These are phyloP conservation scores for Lacerta agilis DNA, from an alignment of 2,797 vertebrate genomes.

Conservation along the genomic window DNA sequence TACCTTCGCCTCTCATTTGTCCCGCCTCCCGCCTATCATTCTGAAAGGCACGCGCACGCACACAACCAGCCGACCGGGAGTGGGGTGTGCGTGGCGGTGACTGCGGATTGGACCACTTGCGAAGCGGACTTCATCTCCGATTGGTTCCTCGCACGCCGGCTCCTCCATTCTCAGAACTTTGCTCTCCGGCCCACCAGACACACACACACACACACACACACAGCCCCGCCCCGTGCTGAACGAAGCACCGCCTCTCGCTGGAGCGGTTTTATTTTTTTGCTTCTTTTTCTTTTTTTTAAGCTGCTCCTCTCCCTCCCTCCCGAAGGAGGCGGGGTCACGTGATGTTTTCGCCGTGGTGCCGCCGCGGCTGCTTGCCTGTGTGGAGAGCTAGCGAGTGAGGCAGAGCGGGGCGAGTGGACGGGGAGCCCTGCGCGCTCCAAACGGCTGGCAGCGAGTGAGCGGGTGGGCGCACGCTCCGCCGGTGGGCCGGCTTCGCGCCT, in stretches of 20 bases:
- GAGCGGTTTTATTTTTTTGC: background rate
- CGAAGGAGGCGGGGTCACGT: slow-evolving; percentile 82
- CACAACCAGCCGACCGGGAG: background rate
- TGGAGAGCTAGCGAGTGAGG: slow-evolving; percentile 58
- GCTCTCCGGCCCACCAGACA: background rate
- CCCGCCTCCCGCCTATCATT: accelerated
- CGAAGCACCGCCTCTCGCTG: slow-evolving; percentile 65
- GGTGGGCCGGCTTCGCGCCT: slow-evolving; percentile 11
- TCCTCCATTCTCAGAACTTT: background rate
- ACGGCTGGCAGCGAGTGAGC: background rate
- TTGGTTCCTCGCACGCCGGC: background rate
- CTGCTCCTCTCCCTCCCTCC: background rate
- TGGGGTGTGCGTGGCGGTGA: background rate
- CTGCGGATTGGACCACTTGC: background rate
- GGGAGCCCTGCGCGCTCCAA: slow-evolving; percentile 52
- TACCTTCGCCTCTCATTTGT: background rate
- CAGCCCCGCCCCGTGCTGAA: slow-evolving; percentile 47
- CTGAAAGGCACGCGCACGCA: too few relatives aligned
- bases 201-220: background rate
- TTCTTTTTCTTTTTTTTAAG: too few relatives aligned
- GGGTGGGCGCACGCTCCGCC: slow-evolving; percentile 30
- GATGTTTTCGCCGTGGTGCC: slow-evolving; percentile 89
- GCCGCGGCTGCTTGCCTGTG: slow-evolving; percentile 81
- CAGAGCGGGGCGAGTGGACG: slow-evolving; percentile 58
- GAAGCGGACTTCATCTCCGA: background rate